A percentile compares a stretch with the other conserved stretches of the same genome.
Evolutionary conservation across 2,888 invertebrate species (phyloP).

Genomic region (Deilephila porcellus): DNA sequence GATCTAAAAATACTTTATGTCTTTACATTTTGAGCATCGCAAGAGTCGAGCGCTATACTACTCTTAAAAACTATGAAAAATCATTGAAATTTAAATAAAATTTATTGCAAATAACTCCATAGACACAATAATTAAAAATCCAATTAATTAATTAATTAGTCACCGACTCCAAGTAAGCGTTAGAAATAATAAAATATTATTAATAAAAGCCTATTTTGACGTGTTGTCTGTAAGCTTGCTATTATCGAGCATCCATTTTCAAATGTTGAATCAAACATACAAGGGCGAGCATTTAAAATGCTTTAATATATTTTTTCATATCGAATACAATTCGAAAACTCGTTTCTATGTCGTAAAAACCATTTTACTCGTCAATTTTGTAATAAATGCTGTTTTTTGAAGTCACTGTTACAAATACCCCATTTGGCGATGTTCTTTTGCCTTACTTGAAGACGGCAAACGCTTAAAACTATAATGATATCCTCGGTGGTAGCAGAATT

Average conservation of each 20-base stretch:
- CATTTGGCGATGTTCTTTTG: not conserved
- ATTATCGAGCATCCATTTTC: not conserved
- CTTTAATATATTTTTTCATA: no score
- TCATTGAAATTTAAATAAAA: conserved; percentile 47
- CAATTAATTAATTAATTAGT: conserved; percentile 35
- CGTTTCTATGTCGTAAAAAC: no score
- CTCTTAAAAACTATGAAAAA: conserved; percentile 46
- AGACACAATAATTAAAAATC: conserved; percentile 43
- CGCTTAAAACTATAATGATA: conserved; percentile 44
- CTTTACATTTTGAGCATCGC: conserved; percentile 68
- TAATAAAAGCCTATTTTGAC: no score
- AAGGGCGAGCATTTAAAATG: not conserved
- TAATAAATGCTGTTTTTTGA: no score
- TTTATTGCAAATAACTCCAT: conserved; percentile 57
- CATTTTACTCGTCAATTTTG: no score
- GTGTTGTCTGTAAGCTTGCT: no score
- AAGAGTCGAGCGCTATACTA: conserved; percentile 52
- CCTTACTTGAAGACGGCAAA: conserved; percentile 47
- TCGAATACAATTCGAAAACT: no score
- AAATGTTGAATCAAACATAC: not conserved
- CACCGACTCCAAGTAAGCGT: conserved; percentile 49
- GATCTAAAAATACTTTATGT: conserved; percentile 41
- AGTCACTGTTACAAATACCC: not conserved
- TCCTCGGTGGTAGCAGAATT: conserved; percentile 51
- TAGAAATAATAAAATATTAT: not conserved